Evolutionary conservation across 1,140 invertebrate genomes (phyloP).

Genomic region (Halesus radiatus): DNA sequence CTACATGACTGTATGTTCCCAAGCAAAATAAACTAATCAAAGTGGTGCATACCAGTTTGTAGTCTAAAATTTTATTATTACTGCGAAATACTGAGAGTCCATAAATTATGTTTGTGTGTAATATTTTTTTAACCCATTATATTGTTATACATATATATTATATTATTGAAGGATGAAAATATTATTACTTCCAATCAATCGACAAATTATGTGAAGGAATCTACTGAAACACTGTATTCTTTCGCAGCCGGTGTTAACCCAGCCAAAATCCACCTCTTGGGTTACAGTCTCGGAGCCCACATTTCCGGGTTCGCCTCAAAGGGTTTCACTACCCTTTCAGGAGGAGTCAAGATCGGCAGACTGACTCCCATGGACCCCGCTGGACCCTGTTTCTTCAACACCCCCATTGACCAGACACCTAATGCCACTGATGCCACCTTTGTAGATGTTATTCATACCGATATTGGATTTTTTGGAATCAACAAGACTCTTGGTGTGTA

Average conservation of each 20-base stretch:
- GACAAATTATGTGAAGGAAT: too few relatives aligned
- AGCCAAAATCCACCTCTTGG: constrained; percentile 61
- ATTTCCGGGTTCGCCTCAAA: constrained; percentile 69
- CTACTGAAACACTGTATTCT: too few relatives aligned
- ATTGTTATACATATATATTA: too few relatives aligned
- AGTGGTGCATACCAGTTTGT: too few relatives aligned
- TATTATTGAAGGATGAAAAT: too few relatives aligned
- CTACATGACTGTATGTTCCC: too few relatives aligned
- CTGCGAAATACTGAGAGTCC: too few relatives aligned
- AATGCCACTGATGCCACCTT: constrained; percentile 74
- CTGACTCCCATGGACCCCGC: constrained; percentile 79
- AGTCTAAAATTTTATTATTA: too few relatives aligned
- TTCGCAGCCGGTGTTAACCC: constrained; percentile 59
- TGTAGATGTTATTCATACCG: constrained; percentile 79
- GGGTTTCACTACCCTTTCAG: constrained; percentile 60
- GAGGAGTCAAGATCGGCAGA: constrained; percentile 64
- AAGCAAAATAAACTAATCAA: too few relatives aligned
- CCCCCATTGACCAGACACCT: constrained; percentile 68
- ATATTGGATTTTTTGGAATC: constrained; percentile 77
- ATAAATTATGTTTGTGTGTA: too few relatives aligned
- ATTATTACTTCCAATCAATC: too few relatives aligned
- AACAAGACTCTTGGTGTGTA: constrained; percentile 2
- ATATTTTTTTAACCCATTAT: too few relatives aligned
- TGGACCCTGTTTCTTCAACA: constrained; percentile 72
- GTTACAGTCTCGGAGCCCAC: constrained; percentile 70